These are phyloP conservation scores for Marisa cornuarietis DNA, from an alignment of 1,140 invertebrate genomes.

Conservation along the genomic window DNA sequence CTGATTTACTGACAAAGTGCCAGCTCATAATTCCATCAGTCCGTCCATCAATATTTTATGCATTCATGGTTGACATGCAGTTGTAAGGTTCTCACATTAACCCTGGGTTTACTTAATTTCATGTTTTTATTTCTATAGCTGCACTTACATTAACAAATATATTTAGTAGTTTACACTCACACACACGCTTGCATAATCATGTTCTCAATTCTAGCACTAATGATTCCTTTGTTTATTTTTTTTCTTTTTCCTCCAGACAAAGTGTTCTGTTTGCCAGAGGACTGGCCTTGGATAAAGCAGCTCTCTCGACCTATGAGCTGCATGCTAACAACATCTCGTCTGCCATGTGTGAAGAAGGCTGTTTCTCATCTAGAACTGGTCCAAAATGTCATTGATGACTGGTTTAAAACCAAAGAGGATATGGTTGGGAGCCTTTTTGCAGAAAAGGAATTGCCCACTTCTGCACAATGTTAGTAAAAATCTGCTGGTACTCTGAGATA, in stretches of 20 bases:
- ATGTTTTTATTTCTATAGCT: too few relatives aligned
- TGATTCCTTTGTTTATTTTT: neutral
- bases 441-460: constrained; percentile 9
- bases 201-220: neutral
- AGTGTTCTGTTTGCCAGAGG: constrained; percentile 50
- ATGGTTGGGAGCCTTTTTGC: constrained; percentile 33
- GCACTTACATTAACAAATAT: too few relatives aligned
- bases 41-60: too few relatives aligned
- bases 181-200: too few relatives aligned
- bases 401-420: constrained; percentile 51
- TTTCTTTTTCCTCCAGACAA: constrained; percentile 41
- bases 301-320: constrained; percentile 52
- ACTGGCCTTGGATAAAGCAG: constrained; percentile 58
- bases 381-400: constrained; percentile 62
- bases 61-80: too few relatives aligned
- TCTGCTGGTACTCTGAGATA: neutral
- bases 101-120: too few relatives aligned
- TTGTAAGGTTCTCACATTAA: too few relatives aligned
- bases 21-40: too few relatives aligned
- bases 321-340: constrained; percentile 49
- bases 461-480: constrained; percentile 18
- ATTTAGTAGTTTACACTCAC: too few relatives aligned
- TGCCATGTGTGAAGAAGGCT: constrained; percentile 62
- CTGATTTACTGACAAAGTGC: too few relatives aligned
- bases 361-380: constrained; percentile 61